A percentile compares a stretch with the other conserved stretches of the same genome.
Evolutionary conservation across 1,140 invertebrate genomes (phyloP).

Genomic region (Trachymyrmex cornetzi): DNA sequence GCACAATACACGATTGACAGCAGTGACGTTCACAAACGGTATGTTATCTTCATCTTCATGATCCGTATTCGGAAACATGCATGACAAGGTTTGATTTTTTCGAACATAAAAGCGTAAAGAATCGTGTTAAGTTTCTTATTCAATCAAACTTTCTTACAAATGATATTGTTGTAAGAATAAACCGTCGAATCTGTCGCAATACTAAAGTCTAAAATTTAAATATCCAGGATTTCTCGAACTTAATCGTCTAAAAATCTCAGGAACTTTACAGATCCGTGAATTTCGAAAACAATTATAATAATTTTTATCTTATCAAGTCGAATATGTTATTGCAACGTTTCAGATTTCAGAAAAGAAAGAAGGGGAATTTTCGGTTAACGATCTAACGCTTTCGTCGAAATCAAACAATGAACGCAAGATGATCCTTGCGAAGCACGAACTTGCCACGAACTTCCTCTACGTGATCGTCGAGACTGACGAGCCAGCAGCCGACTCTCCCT

Average conservation of each 20-base stretch:
- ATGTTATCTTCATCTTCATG: background rate
- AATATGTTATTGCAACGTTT: background rate
- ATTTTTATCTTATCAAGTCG: background rate
- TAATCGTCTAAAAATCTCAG: background rate
- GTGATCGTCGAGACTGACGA: conserved; percentile 9
- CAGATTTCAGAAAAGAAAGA: background rate
- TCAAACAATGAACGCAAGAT: background rate
- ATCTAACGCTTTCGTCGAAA: background rate
- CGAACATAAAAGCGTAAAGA: background rate
- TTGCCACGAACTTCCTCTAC: background rate
- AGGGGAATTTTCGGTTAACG: background rate
- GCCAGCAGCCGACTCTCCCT: background rate
- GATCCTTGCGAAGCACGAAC: background rate
- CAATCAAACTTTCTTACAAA: background rate
- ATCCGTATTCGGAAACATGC: background rate
- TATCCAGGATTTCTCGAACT: background rate
- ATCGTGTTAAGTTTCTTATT: background rate
- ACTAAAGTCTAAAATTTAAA: background rate
- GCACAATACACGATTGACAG: background rate
- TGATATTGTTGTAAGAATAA: background rate
- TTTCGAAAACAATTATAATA: background rate
- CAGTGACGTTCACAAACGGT: background rate
- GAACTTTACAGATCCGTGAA: background rate
- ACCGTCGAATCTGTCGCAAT: background rate
- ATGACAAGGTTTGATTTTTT: background rate